phyloP scores from a whole-genome alignment of 2,113 vertebrate genomes.

The Tricholaema leucomelas region DNA sequence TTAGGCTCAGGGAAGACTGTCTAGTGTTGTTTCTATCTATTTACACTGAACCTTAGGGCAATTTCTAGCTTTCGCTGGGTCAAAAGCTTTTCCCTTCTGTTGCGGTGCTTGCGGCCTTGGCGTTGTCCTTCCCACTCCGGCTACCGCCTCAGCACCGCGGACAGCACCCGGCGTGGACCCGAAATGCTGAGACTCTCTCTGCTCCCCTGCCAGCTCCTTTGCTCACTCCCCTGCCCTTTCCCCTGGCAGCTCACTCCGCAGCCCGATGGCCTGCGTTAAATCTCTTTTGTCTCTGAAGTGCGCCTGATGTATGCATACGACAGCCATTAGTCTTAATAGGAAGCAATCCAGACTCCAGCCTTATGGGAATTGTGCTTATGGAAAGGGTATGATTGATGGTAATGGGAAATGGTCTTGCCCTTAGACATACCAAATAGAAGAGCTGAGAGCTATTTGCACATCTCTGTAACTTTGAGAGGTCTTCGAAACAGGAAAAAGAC shows the following conservation, averaged over 20 bases:
- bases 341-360: not conserved
- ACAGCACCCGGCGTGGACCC: not conserved
- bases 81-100: fast-evolving
- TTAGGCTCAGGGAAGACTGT: not conserved
- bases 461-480: fast-evolving
- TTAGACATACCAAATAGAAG: not conserved
- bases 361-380: not conserved
- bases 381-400: not conserved
- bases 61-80: not conserved
- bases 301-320: fast-evolving
- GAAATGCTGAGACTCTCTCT: too few species aligned
- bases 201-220: too few species aligned
- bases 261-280: fast-evolving
- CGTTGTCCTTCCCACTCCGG: fast-evolving
- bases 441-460: not conserved
- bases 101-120: fast-evolving
- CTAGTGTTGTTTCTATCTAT: not conserved
- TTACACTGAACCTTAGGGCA: not conserved
- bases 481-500: not conserved
- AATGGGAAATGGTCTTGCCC: not conserved
- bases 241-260: not conserved
- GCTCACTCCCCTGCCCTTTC: too few species aligned
- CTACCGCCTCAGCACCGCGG: not conserved
- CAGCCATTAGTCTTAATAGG: not conserved
- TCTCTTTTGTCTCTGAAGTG: fast-evolving